Evolutionary conservation across 2,888 invertebrate species (phyloP).

Genomic region (Caenorhabditis uteleia): DNA sequence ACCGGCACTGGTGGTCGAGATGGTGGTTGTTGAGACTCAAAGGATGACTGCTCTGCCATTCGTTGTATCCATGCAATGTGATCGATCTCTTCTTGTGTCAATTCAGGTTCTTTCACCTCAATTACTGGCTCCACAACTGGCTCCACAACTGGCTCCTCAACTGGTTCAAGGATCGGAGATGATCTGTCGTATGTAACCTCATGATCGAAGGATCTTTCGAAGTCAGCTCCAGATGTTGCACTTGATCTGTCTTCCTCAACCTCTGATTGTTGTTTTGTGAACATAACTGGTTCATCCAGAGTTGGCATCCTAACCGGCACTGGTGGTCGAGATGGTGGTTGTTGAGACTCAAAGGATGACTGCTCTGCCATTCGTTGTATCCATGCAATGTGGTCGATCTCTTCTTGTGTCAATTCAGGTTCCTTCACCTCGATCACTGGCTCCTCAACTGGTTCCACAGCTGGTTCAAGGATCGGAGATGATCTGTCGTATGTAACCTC

Average conservation of each 20-base stretch:
- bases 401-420: neutral
- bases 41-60: neutral
- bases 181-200: neutral
- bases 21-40: neutral
- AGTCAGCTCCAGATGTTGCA: neutral
- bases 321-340: neutral
- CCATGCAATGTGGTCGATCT: slow-evolving; percentile 2
- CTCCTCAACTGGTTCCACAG: neutral
- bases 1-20: neutral
- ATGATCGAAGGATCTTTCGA: neutral
- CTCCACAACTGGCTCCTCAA: neutral
- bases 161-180: neutral
- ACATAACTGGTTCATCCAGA: neutral
- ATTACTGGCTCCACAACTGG: neutral
- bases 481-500: neutral
- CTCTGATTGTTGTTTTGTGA: neutral
- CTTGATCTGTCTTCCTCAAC: neutral
- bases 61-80: neutral
- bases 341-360: neutral
- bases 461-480: neutral
- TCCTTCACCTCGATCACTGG: neutral
- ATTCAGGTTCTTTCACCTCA: neutral
- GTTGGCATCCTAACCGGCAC: neutral
- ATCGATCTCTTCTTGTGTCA: neutral
- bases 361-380: neutral